These are phyloP conservation scores for Atta colombica DNA, from an alignment of 1,140 invertebrate species.

Conservation along the genomic window DNA sequence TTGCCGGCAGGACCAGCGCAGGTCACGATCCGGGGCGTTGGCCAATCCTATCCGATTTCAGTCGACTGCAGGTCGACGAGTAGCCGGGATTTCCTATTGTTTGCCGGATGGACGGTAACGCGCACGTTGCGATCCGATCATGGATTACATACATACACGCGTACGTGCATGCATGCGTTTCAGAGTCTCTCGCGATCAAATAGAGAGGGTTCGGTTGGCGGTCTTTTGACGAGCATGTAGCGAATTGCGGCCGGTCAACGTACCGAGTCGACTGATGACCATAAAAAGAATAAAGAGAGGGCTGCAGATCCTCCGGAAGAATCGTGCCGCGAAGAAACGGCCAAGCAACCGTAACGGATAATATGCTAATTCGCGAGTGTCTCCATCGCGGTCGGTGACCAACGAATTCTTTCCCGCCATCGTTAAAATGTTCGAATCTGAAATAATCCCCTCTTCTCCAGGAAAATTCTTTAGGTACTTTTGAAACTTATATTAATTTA, in stretches of 20 bases:
- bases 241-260: constrained; percentile 75
- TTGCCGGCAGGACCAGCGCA: constrained; percentile 67
- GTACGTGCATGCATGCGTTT: constrained; percentile 7
- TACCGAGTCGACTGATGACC: constrained; percentile 72
- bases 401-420: constrained; percentile 65
- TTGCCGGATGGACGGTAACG: constrained; percentile 71
- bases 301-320: constrained; percentile 63
- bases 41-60: constrained; percentile 82
- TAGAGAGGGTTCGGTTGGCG: constrained; percentile 54
- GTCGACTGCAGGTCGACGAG: constrained; percentile 76
- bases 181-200: constrained; percentile 69
- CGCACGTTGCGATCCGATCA: constrained; percentile 77
- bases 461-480: background rate
- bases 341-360: constrained; percentile 77
- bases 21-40: constrained; percentile 78
- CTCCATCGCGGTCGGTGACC: constrained; percentile 56
- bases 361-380: constrained; percentile 77
- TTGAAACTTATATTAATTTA: background rate
- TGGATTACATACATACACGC: constrained; percentile 35
- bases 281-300: constrained; percentile 58
- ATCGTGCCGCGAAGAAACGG: constrained; percentile 55
- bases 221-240: constrained; percentile 78
- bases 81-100: constrained; percentile 74
- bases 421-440: constrained; percentile 1
- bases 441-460: background rate